Percentiles rank a stretch among this genome's conserved stretches.
These are phyloP conservation scores for Synodontis membranacea DNA, from an alignment of 2,113 vertebrate genomes.

Conservation along the genomic window DNA sequence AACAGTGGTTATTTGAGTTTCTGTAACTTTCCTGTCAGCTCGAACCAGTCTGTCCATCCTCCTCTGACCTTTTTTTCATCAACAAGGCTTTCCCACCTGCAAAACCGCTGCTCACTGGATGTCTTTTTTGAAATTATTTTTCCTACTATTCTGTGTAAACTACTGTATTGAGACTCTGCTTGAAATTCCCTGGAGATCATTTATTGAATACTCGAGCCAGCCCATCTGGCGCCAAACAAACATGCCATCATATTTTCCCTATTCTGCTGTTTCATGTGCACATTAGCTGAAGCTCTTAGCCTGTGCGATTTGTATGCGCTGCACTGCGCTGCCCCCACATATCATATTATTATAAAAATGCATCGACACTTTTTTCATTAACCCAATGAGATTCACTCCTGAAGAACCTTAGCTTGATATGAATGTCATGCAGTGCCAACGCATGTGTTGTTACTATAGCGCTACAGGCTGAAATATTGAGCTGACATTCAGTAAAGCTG, in stretches of 20 bases:
- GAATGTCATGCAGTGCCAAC: neutral
- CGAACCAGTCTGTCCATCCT: neutral
- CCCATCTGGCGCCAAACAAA: neutral
- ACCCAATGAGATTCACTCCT: neutral
- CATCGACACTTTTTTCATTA: neutral
- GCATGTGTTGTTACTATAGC: neutral
- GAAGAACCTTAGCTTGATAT: neutral
- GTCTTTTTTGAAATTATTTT: too few species aligned
- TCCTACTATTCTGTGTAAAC: neutral
- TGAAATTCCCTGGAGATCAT: neutral
- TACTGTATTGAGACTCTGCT: neutral
- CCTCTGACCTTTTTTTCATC: neutral
- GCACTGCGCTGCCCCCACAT: neutral
- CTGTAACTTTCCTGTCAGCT: neutral
- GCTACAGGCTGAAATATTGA: neutral
- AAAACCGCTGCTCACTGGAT: neutral
- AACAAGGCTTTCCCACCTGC: neutral
- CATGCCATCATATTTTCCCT: neutral
- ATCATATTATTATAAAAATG: neutral
- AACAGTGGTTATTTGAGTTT: neutral
- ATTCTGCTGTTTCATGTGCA: neutral
- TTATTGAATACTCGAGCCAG: neutral
- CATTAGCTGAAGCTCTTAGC: neutral
- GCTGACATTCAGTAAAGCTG: constrained; percentile 19
- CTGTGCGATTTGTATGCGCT: neutral